Evolutionary conservation across 2,888 invertebrate species (phyloP), one percentile per base, ranked within the genome.

Genomic region (Frankliniella fusca): DNA sequence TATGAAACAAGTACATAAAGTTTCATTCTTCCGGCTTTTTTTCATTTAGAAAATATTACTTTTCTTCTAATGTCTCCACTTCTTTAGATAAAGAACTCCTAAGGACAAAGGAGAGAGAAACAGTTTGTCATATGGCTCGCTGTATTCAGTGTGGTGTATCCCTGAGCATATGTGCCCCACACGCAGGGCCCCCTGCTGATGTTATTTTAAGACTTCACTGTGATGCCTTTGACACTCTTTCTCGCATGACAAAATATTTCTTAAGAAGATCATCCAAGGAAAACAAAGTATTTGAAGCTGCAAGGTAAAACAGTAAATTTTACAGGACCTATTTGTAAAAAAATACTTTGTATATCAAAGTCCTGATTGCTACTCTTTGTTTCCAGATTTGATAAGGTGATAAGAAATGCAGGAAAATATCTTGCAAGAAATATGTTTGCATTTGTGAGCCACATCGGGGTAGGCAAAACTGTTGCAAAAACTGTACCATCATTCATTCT

Each of bases 241-340:
- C 89, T 82, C 89, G 89, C 82, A 86, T 93, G 49, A 89, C 92
- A 0, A 92, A 91, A 86, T 92, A 93, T 87, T 93, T 92, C 84
- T 87, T 89, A 27, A 85, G 86, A 12, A 89, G 90, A 83, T 90
- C 90, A n/a, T 87, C 88, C 1, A 87, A 87, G 83, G 85, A 87
- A 12, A 89, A 89, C 86, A 87, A 88, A 80, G 88, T 88, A 0
- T 90, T 90, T 84, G 89, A 90, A 86, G 86, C 88, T 38, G 89
- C 89, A 27, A 89, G 89, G 90, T 90, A 83, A 84, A 38, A 50
- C 11, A 28, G 0, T 80, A 11, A 0, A n/a, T 49, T 48, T 80
- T 10, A 1, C 7, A n/a, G n/a, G n/a, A 28, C 48, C 48, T 12
- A 38, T 38, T 80, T 20, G n/a, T 1, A 0, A 0, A 80, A 18